Conservation (phyloP, 2,113 vertebrate genomes). For the Zosterops hypoxanthus region DNA sequence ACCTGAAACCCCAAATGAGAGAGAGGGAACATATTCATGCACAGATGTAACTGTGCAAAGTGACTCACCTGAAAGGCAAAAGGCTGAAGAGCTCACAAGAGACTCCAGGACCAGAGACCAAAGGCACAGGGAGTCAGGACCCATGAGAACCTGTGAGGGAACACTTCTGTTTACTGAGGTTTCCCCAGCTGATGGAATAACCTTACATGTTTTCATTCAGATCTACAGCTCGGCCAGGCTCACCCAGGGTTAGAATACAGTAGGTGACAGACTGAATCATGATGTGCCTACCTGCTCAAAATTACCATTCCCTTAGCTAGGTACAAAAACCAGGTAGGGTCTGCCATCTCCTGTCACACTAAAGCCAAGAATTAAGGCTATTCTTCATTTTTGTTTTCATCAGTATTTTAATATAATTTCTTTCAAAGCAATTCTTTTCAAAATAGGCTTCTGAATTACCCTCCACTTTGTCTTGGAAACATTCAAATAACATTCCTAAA, state of each 20-base stretch:
- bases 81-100: background rate
- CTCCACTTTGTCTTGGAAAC: background rate
- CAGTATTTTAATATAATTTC: rapidly evolving
- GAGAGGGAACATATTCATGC: background rate
- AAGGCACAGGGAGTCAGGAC: rapidly evolving
- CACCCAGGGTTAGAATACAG: background rate
- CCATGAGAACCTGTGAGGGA: background rate
- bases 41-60: background rate
- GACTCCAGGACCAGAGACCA: background rate
- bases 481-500: background rate
- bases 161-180: background rate
- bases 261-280: background rate
- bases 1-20: background rate
- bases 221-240: background rate
- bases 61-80: background rate
- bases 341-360: background rate
- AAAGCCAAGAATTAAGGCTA: background rate
- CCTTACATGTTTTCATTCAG: rapidly evolving
- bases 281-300: background rate
- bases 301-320: background rate
- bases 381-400: background rate
- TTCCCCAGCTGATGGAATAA: background rate
- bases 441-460: background rate
- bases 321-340: background rate
- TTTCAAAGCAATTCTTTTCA: background rate